phyloP scores from a whole-genome alignment of 2,113 vertebrate genomes.

The Paramisgurnus dabryanus region DNA sequence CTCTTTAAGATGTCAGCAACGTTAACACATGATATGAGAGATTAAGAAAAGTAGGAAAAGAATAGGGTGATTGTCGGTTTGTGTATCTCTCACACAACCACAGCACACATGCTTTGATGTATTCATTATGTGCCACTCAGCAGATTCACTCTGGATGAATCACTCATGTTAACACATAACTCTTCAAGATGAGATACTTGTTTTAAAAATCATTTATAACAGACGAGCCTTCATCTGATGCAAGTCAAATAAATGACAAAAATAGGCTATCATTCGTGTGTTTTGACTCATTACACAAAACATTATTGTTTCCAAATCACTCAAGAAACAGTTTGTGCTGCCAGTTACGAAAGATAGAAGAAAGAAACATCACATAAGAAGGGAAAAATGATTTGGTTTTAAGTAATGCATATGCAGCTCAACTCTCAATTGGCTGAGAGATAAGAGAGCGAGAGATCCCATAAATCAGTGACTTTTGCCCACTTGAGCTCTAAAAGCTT shows the following conservation, averaged over 20 bases:
- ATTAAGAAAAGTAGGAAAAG: not conserved
- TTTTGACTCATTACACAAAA: slow-evolving; percentile 13
- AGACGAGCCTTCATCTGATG: not conserved
- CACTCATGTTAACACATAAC: slow-evolving; percentile 26
- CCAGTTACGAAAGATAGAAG: slow-evolving; percentile 26
- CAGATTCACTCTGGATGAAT: not conserved
- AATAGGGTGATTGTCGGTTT: not conserved
- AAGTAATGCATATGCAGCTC: slow-evolving; percentile 4
- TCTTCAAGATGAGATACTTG: not conserved
- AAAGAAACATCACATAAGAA: not conserved
- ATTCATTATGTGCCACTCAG: not conserved
- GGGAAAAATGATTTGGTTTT: not conserved
- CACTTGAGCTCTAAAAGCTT: not conserved
- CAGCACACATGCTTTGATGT: not conserved
- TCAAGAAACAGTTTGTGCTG: slow-evolving; percentile 49
- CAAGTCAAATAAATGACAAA: not conserved
- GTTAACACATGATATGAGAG: not conserved
- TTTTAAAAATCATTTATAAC: not conserved
- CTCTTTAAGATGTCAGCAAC: not conserved
- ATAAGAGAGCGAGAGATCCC: not conserved
- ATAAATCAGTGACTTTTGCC: not conserved
- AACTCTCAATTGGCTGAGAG: not conserved
- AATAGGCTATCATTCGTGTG: not conserved
- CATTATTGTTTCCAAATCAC: slow-evolving; percentile 23
- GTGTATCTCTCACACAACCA: not conserved